These are phyloP conservation scores for Ametastegia equiseti DNA, from an alignment of 2,888 invertebrate species.

Conservation along the genomic window DNA sequence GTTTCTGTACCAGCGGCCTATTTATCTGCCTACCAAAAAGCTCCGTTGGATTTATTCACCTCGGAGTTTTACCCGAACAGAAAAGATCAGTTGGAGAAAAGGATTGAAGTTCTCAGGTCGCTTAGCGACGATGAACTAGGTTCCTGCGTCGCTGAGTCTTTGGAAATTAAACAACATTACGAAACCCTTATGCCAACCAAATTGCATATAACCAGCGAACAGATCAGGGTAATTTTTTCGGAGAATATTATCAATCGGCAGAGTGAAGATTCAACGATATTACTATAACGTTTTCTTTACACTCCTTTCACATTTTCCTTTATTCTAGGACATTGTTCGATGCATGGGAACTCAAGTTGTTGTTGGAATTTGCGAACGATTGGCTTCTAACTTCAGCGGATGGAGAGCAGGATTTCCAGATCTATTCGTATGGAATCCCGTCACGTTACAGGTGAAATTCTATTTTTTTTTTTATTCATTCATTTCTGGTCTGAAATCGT, in stretches of 20 bases:
- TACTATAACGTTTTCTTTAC: too few relatives aligned
- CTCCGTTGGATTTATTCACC: constrained; percentile 86
- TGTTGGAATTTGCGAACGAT: constrained; percentile 79
- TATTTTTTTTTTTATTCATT: constrained; percentile 15
- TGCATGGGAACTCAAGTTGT: constrained; percentile 79
- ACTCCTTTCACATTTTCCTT: constrained; percentile 57
- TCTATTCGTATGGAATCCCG: constrained; percentile 86
- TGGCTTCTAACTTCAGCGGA: constrained; percentile 80
- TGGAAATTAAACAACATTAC: constrained; percentile 57
- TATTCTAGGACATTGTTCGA: constrained; percentile 74
- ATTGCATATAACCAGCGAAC: constrained; percentile 53
- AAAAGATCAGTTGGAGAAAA: constrained; percentile 78
- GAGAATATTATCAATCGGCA: too few relatives aligned
- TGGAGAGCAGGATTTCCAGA: constrained; percentile 89
- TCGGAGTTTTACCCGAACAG: constrained; percentile 84
- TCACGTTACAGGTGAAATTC: constrained; percentile 76
- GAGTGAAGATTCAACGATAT: too few relatives aligned
- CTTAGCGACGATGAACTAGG: constrained; percentile 74
- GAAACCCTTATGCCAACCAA: constrained; percentile 61
- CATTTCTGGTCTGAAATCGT: not conserved
- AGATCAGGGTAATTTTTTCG: constrained; percentile 63
- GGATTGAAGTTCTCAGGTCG: constrained; percentile 74
- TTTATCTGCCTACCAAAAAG: constrained; percentile 81
- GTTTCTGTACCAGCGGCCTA: constrained; percentile 81
- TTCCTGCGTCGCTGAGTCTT: constrained; percentile 73